phyloP scores from a whole-genome alignment of 2,888 invertebrate genomes.

The Ochropacha duplaris region DNA sequence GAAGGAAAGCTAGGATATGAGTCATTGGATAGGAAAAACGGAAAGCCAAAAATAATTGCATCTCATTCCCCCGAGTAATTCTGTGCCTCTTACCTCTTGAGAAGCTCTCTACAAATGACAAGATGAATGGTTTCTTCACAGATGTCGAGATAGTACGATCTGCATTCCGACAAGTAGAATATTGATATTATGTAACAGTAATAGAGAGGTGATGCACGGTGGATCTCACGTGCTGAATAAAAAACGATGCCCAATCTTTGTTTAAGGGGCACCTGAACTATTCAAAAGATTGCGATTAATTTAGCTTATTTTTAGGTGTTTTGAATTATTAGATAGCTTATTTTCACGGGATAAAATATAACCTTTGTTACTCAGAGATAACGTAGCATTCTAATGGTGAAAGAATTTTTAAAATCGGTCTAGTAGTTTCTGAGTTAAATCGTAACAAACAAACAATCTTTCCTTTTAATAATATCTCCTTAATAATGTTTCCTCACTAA shows the following conservation, averaged over 20 bases:
- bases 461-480: too few relatives aligned
- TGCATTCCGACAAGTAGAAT: conserved; percentile 3
- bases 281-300: not conserved
- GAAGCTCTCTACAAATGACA: not conserved
- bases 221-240: not conserved
- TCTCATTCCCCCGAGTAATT: not conserved
- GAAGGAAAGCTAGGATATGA: too few relatives aligned
- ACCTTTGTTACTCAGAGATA: too few relatives aligned
- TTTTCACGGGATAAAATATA: not conserved
- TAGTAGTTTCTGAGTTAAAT: too few relatives aligned
- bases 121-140: not conserved
- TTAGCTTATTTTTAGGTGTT: not conserved
- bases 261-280: not conserved
- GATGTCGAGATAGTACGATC: not conserved
- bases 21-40: too few relatives aligned
- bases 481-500: too few relatives aligned
- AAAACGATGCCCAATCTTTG: not conserved
- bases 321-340: too few relatives aligned
- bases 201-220: not conserved
- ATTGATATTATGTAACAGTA: not conserved
- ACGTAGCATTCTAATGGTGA: too few relatives aligned
- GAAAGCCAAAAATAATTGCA: not conserved
- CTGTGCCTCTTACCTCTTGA: not conserved
- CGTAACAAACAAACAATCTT: too few relatives aligned
- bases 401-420: too few relatives aligned